Base-by-base conservation (phyloP, 2,888 invertebrate genomes). In the Trichacis sp. region DNA sequence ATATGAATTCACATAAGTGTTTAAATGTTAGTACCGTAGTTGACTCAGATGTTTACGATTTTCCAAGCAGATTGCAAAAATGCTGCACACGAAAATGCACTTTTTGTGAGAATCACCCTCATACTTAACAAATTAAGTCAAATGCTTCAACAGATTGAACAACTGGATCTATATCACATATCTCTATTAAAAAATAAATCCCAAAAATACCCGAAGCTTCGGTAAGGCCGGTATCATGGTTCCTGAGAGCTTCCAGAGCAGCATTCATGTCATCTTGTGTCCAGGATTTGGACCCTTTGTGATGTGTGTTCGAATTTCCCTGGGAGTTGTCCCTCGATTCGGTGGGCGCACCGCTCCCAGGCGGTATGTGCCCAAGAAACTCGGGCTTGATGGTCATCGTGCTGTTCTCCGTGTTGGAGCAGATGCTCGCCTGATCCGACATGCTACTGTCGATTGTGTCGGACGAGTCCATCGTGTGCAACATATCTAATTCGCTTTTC, bases 251-350 rank as follows among this genome's bases (percentile, higher is more conserved):
- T 73, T 95, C 93, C 74, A 95, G 87, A 55, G 95, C 95, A 77
- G 90, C 89, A 76, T 95, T 94, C 95, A 95, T 95, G 84, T 95
- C 95, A 77, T 92, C 92, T 85, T 93, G 93, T 33, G 93, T 93
- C 95, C 95, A 95, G 68, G 91, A 92, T 86, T 94, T 94, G 50
- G 93, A 92, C 9, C 91, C 92, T 83, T 86, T 89, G 77, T 87
- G 87, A 78, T 88, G 86, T 1, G 87, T 87, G 66, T 87, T 87
- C 69, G 87, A 86, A 38, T 82, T 81, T 62, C 80, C 78, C 80
- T 87, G 85, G 5, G 82, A 80, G 74, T 87, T 87, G 72, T 88
- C 88, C 60, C 87, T 87, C 63, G 87, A 87, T 77, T 88, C 88
- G 70, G 87, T 87, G 74, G 87, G 82, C 11, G 80, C 79, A 38